Conservation (phyloP, 2,113 vertebrate genomes). For the Noturus placidus region DNA sequence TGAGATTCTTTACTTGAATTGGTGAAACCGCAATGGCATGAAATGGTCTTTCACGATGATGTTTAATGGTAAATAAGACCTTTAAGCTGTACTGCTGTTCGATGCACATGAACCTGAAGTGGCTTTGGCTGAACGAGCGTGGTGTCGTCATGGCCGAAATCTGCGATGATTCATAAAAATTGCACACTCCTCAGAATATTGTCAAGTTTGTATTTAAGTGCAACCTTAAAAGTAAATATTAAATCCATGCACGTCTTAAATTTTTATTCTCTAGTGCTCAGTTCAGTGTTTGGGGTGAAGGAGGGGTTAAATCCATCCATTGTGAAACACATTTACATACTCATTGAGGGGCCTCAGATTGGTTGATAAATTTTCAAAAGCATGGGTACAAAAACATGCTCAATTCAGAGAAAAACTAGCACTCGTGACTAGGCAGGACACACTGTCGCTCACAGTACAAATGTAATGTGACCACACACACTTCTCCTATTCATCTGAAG, state of each 20-base stretch:
- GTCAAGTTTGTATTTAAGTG: background rate
- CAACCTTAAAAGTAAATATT: background rate
- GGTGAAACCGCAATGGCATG: no score
- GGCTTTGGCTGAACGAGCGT: no score
- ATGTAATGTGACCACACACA: background rate
- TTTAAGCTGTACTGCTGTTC: no score
- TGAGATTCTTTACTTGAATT: no score
- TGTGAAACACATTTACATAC: background rate
- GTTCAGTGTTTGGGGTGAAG: background rate
- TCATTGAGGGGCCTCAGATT: background rate
- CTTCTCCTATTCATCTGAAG: background rate
- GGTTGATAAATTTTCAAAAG: background rate
- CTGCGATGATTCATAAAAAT: no score
- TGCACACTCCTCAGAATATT: no score
- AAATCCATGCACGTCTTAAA: background rate
- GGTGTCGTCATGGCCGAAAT: no score
- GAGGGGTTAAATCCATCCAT: background rate
- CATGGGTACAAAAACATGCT: background rate
- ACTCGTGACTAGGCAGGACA: background rate
- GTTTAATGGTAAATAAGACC: no score
- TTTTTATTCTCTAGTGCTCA: background rate
- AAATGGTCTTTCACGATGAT: no score
- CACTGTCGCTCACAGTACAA: background rate
- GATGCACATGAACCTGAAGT: no score
- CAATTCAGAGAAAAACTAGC: background rate